Conservation (phyloP, 2,113 vertebrate genomes). For the Pseudonaja textilis region DNA sequence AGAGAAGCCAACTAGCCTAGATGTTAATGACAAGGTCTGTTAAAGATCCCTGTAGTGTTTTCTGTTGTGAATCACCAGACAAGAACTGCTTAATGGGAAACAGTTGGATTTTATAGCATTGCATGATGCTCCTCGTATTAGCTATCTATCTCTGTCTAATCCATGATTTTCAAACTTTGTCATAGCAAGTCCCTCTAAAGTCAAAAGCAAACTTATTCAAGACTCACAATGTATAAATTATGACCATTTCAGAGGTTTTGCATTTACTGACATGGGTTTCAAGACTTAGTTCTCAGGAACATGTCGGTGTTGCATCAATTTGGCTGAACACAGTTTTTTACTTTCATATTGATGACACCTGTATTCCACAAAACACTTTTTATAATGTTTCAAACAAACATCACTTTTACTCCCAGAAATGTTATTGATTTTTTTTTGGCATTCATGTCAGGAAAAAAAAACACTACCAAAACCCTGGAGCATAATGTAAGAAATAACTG, state of each 20-base stretch:
- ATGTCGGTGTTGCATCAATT: neutral
- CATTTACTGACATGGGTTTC: neutral
- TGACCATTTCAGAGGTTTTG: neutral
- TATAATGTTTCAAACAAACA: neutral
- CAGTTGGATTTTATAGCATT: constrained; percentile 15
- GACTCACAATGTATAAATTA: constrained; percentile 6
- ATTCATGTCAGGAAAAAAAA: neutral
- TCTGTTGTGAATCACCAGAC: constrained; percentile 12
- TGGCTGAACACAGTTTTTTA: neutral
- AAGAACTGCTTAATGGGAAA: constrained; percentile 14
- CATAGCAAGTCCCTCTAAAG: neutral
- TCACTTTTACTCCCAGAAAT: neutral
- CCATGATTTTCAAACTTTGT: constrained; percentile 1
- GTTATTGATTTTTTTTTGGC: neutral
- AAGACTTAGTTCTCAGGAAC: neutral
- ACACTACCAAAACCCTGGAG: neutral
- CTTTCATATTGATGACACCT: neutral
- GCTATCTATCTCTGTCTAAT: constrained; percentile 5
- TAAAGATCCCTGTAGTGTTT: constrained; percentile 25
- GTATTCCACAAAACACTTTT: neutral
- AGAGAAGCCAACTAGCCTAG: neutral
- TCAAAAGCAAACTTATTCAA: constrained; percentile 6
- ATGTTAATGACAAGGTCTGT: constrained; percentile 21
- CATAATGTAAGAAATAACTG: neutral
- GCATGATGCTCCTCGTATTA: neutral